Evolutionary conservation across 1,140 invertebrate species (phyloP), one percentile per base, ranked within the genome.

Genomic region (Drosophila mayri): DNA sequence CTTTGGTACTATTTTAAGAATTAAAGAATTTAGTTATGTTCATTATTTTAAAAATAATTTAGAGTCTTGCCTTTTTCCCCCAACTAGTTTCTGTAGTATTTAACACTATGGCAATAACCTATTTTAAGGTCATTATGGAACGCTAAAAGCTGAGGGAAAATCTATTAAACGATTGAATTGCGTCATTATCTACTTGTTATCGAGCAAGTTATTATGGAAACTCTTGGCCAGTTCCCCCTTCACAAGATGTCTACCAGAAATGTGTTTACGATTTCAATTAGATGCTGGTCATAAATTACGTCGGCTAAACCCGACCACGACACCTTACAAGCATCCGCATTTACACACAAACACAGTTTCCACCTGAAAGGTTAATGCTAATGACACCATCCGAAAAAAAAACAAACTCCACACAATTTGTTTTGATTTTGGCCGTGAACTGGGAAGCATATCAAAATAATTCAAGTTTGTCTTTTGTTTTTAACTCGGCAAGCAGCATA

Each of bases 241-340:
- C 65, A 70, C 14, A 38, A 44, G 38, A 40, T 40, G 44, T 55
- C 46, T 11, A 11, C 16, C 60, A 52, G 40, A 60, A 59, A 35
- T 18, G 57, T 72, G 52, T 72, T 72, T 72, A 72, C 60, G 43
- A 61, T 61, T 67, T 84, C 77, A 77, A 85, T 85, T 76, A 81
- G 72, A 68, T 57, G 71, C 54, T 50, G 46, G 59, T 41, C 41
- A 76, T 58, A 76, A 46, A 76, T 77, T 60, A 77, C 68, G 32
- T 7, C 38, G 4, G 46, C 54, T 67, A 67, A 67, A 66, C 72
- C 62, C 54, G 18, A 50, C 49, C 57, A 49, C 44, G 76, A 83
- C 68, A 71, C 80, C 46, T 65, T 55, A 78, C 61, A 66, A 84
- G 72, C 81, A 85, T 85, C 81, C 81, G 81, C 77, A 46, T 85